Percentiles rank a stretch among this genome's conserved stretches.
Evolutionary conservation across 2,113 vertebrate species (phyloP).

Genomic region (Rostratula benghalensis): DNA sequence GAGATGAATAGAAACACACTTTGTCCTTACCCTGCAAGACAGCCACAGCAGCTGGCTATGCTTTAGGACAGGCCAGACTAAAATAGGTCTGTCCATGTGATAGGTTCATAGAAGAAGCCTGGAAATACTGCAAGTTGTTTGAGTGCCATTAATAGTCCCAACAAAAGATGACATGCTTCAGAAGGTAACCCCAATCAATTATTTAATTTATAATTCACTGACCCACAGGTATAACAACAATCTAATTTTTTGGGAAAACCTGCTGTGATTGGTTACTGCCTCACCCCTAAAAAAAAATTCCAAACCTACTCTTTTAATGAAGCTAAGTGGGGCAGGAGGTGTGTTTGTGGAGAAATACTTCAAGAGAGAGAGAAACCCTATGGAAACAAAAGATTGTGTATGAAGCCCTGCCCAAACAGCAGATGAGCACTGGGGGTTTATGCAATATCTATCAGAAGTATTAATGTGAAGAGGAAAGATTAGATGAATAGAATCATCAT

Average conservation of each 20-base stretch:
- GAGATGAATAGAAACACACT: neutral
- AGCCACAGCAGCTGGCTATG: conserved; percentile 48
- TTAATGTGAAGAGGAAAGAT: neutral
- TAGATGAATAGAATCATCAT: neutral
- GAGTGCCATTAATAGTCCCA: neutral
- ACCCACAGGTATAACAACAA: neutral
- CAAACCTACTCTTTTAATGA: neutral
- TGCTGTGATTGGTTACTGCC: neutral
- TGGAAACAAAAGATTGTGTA: neutral
- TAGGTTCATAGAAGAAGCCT: neutral
- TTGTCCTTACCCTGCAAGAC: conserved; percentile 33
- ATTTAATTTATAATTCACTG: neutral
- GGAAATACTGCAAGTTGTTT: neutral
- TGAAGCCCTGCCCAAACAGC: neutral
- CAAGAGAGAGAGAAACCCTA: neutral
- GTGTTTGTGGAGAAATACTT: neutral
- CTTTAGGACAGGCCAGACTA: conserved; percentile 45
- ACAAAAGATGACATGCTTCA: neutral
- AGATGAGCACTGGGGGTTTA: neutral
- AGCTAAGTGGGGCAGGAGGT: neutral
- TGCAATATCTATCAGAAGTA: neutral
- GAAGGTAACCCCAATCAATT: neutral
- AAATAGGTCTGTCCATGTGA: conserved; percentile 46
- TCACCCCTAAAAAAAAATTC: neutral
- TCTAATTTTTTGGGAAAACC: neutral